Evolutionary conservation across 2,797 vertebrate genomes (phyloP), one percentile per base, ranked within the genome.

Genomic region (Leptatherina wallacei): DNA sequence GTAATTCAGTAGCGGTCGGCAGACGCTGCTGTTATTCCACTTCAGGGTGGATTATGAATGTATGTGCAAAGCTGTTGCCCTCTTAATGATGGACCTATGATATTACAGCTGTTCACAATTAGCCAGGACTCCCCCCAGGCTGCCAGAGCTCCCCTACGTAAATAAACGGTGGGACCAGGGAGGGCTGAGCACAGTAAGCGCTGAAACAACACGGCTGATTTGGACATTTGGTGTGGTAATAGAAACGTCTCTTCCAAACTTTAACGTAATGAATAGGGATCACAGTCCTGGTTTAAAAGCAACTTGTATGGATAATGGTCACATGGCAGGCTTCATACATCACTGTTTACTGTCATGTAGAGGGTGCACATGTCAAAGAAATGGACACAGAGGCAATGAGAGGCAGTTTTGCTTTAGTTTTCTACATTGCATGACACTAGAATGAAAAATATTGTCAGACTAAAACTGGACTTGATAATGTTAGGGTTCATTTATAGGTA

Each of bases 31-130:
- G 85, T 88, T 78, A 77, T 80, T 81, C 90, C 85, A 87, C 87
- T 81, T 87, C 88, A 78, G 87, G 73, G 54, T 72, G 87, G 87
- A 84, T 92, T 92, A 85, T 81, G 90, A 89, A 90, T 84, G 82
- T 68, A 36, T 79, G 81, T 75, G 80, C 85, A 84, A 88, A 83
- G 85, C 84, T 79, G 86, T 90, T 84, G 69, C 91, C 89, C 82
- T 86, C 85, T 81, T 93, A 91, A 90, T 94, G 84, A 90, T 72
- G 86, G 82, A 60, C 47, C 81, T 90, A 85, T 85, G 85, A 84
- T 92, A 89, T 93, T 93, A 92, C 90, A 93, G 92, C 94, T 94
- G 92, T 88, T 94, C 89, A 93, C 92, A 94, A 86, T 94, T 95
- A 91, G 90, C 87, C 85, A 79, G 75, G 88, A 74, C 89, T 91